Conservation (phyloP, 2,797 vertebrate species). For the Falco rusticolus region DNA sequence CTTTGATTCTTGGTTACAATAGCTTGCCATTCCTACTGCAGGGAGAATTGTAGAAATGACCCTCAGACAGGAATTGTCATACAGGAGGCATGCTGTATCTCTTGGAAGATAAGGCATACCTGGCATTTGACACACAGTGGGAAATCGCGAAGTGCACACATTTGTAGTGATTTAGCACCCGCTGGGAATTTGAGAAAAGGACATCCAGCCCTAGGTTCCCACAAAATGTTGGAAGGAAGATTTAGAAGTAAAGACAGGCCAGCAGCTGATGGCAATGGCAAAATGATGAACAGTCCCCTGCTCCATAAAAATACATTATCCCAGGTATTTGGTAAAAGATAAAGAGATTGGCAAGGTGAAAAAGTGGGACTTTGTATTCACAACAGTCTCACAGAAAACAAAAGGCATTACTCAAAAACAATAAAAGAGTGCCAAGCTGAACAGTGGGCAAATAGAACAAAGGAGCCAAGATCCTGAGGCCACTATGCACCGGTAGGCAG, state of each 20-base stretch:
- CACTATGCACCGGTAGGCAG: constrained; percentile 35
- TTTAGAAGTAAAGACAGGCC: neutral
- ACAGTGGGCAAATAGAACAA: constrained; percentile 38
- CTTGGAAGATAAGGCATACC: neutral
- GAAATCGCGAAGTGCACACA: neutral
- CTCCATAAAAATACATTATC: neutral
- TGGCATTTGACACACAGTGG: neutral
- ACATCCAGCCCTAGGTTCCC: neutral
- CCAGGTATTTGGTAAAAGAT: neutral
- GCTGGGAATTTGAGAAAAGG: neutral
- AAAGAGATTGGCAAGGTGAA: constrained; percentile 2
- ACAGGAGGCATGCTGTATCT: neutral
- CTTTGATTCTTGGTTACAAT: neutral
- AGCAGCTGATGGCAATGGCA: neutral
- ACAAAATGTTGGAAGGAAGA: neutral
- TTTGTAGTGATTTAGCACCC: neutral
- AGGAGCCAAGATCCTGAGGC: constrained; percentile 46
- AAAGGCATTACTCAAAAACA: constrained; percentile 21
- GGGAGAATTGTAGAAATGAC: neutral
- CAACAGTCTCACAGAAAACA: neutral
- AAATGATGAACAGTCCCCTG: neutral
- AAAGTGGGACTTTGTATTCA: constrained; percentile 3
- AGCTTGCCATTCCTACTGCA: neutral
- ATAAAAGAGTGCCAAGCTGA: constrained; percentile 26
- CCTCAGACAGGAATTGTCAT: neutral